phyloP scores from a whole-genome alignment of 2,888 invertebrate genomes.

The Girardia tigrina region DNA sequence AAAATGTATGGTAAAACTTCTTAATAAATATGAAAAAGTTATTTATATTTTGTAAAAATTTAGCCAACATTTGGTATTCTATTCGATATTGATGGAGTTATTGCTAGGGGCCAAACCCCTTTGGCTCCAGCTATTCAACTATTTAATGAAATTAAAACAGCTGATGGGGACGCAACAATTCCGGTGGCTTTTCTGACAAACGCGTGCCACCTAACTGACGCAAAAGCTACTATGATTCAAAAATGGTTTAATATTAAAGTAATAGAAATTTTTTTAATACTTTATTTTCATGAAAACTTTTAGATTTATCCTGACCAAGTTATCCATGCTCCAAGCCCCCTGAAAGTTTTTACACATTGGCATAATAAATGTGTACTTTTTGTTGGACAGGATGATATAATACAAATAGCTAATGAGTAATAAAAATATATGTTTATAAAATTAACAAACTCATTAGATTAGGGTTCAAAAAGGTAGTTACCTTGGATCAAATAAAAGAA shows the following conservation, averaged over 20 bases:
- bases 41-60: neutral
- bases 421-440: neutral
- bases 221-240: conserved; percentile 45
- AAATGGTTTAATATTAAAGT: conserved; percentile 41
- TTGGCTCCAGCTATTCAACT: conserved; percentile 43
- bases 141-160: conserved; percentile 42
- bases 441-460: conserved; percentile 40
- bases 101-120: conserved; percentile 46
- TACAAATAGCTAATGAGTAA: conserved; percentile 48
- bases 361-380: conserved; percentile 47
- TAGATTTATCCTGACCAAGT: conserved; percentile 46
- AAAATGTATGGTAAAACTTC: no score
- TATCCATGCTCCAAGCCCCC: conserved; percentile 48
- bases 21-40: no score
- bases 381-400: conserved; percentile 46
- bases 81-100: conserved; percentile 50
- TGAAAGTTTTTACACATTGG: conserved; percentile 43
- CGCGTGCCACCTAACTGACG: conserved; percentile 43
- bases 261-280: neutral
- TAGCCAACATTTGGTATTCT: conserved; percentile 48
- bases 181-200: conserved; percentile 49
- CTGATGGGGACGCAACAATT: conserved; percentile 42
- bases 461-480: conserved; percentile 46
- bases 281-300: neutral
- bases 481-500: conserved; percentile 45